Base-by-base conservation (phyloP, 2,797 vertebrate genomes). In the Dicrostonyx torquatus region DNA sequence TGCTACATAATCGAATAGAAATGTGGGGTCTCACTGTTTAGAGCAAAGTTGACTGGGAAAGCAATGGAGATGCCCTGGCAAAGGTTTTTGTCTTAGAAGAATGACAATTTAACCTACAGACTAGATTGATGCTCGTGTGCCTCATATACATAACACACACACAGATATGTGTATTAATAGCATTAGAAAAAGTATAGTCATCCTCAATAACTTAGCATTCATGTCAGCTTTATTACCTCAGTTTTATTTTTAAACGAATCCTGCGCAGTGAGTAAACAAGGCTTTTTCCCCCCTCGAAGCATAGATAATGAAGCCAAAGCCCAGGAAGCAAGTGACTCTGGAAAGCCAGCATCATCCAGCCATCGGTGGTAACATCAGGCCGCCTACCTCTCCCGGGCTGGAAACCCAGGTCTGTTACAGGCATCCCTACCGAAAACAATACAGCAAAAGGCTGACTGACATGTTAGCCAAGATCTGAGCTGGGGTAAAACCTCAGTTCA, bases 201-300 rank as follows among this genome's bases (percentile, higher is more conserved):
- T 1, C 22, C 11, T 29, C 86, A 78, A 58, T 85, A 89, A 68
- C 34, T 89, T 90, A 55, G n/a, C 31, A 83, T 53, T 75, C 34
- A 82, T 48, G 76, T 68, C 43, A 6, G 45, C 75, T 77, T 45
- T 80, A 31, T 84, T 45, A 31, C 26, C 29, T 91, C 34, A 24
- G 62, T 88, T 92, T 94, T 60, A 92, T 73, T 90, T 64, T 90
- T 75, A 13, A 0, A 66, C 76, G 75, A 84, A 73, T 50, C 66
- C 14, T 87, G n/a, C 55, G 4, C 22, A 75, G 17, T 77, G 64
- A 87, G 15, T 73, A 0, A 91, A 20, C 37, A 68, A 78, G 9
- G 37, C 11, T 83, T 15, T 17, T 43, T 55, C 79, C 29, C 5
- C 31, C 62, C 48, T 14, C 24, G 6, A 15, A 48, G 94, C 75